phyloP scores from a whole-genome alignment of 2,797 vertebrate genomes.

The Sebastes paucispinis region DNA sequence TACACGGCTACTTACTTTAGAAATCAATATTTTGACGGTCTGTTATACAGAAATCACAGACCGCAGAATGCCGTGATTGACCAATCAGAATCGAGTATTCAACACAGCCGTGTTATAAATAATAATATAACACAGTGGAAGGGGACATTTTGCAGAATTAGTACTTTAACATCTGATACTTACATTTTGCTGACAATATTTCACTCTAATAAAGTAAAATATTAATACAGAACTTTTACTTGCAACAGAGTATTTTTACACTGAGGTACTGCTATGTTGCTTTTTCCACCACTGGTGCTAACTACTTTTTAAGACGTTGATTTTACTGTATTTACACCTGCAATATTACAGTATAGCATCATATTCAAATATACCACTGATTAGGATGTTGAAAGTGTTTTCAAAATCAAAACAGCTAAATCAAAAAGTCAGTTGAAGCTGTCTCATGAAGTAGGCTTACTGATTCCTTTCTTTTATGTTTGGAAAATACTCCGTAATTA shows the following conservation, averaged over 20 bases:
- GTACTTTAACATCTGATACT: background rate
- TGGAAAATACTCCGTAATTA: background rate
- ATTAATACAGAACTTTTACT: background rate
- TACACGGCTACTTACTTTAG: no score
- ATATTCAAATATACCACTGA: background rate
- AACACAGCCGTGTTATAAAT: no score
- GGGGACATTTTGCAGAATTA: background rate
- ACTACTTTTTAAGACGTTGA: background rate
- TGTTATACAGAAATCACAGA: no score
- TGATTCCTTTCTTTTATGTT: background rate
- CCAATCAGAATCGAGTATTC: no score
- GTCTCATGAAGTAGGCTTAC: background rate
- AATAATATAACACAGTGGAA: background rate
- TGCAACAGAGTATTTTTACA: background rate
- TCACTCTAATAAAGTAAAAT: no score
- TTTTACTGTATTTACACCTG: background rate
- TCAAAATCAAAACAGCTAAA: background rate
- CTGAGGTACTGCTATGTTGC: background rate
- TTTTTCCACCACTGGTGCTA: background rate
- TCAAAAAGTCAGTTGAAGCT: background rate
- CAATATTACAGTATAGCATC: background rate
- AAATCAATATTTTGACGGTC: no score
- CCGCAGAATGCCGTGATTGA: rapidly evolving
- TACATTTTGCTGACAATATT: no score
- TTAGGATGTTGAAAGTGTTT: background rate